phyloP scores from a whole-genome alignment of 2,797 vertebrate species.

The Remorina albescens region DNA sequence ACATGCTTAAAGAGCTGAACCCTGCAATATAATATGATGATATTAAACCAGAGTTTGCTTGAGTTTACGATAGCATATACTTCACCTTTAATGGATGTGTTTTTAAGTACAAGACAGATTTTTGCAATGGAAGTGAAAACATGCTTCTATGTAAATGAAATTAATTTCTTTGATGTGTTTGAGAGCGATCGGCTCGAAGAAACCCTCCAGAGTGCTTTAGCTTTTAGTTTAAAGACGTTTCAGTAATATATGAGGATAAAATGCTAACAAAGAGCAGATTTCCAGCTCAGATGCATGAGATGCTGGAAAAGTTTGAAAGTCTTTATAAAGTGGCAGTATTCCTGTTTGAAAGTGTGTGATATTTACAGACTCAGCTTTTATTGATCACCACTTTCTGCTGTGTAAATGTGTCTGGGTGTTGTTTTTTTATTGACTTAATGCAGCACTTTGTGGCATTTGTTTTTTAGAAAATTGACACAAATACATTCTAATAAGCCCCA shows the following conservation, averaged over 20 bases:
- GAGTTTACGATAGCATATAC: neutral
- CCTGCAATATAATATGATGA: no score
- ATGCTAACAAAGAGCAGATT: neutral
- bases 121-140: neutral
- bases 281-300: neutral
- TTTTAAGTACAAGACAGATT: neutral
- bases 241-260: neutral
- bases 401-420: neutral
- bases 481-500: neutral
- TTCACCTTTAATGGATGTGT: neutral
- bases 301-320: neutral
- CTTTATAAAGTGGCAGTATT: neutral
- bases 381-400: constrained; percentile 4
- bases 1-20: no score
- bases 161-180: neutral
- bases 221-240: neutral
- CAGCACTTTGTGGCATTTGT: constrained; percentile 4
- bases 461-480: neutral
- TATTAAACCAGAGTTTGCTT: no score
- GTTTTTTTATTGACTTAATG: constrained; percentile 1
- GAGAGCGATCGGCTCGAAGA: neutral
- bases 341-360: neutral
- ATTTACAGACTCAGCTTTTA: neutral
- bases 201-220: neutral
- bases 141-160: neutral